Evolutionary conservation across 2,888 invertebrate species (phyloP).

Genomic region (Epinotia ramella): DNA sequence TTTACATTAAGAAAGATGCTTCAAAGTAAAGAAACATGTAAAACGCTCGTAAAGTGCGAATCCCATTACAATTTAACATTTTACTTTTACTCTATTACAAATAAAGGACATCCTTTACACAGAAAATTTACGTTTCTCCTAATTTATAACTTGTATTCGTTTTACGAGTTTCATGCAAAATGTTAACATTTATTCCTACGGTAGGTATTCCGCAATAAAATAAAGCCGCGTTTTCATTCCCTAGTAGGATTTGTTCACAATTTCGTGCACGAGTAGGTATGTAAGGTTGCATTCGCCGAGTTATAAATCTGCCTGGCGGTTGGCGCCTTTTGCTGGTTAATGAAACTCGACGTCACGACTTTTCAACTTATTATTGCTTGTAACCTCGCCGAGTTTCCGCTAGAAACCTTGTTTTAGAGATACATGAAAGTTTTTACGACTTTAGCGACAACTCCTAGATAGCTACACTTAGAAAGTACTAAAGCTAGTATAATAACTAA

Average conservation of each 20-base stretch:
- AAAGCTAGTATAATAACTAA: conserved; percentile 19
- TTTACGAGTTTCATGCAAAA: conserved; percentile 49
- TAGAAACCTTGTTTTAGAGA: conserved; percentile 39
- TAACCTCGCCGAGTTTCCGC: conserved; percentile 38
- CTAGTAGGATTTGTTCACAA: conserved; percentile 68
- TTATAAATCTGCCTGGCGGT: conserved; percentile 65
- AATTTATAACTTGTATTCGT: conserved; percentile 40
- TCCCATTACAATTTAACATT: neutral
- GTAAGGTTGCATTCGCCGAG: conserved; percentile 63
- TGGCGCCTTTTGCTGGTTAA: conserved; percentile 63
- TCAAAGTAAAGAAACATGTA: no score
- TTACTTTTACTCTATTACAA: conserved; percentile 13
- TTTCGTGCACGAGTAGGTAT: conserved; percentile 61
- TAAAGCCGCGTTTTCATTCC: conserved; percentile 65
- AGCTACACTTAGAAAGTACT: conserved; percentile 23
- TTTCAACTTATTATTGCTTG: conserved; percentile 57
- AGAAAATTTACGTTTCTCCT: conserved; percentile 9
- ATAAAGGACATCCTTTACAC: conserved; percentile 10
- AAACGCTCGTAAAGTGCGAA: no score
- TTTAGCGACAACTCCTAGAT: conserved; percentile 21
- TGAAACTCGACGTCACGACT: conserved; percentile 72
- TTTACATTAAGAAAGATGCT: neutral
- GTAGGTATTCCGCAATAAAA: conserved; percentile 62
- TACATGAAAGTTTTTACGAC: conserved; percentile 40
- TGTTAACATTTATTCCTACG: conserved; percentile 61